phyloP scores from a whole-genome alignment of 1,140 invertebrate genomes.

The Dendroctonus ponderosae region DNA sequence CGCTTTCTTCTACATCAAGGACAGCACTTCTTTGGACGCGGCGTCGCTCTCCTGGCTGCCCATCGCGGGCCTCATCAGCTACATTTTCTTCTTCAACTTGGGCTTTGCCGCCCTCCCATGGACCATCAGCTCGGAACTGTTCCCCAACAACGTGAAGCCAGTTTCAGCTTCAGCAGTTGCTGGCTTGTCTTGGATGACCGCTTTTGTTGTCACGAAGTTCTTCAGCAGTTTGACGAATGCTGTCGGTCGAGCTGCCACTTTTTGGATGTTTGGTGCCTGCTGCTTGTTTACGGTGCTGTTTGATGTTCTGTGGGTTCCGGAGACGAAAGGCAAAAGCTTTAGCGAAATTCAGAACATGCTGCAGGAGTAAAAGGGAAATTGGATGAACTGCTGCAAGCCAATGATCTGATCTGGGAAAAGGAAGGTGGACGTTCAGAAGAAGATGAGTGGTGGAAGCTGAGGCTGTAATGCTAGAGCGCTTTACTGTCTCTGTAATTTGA shows the following conservation, averaged over 20 bases:
- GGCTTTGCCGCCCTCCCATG: slow-evolving; percentile 70
- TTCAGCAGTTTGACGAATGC: slow-evolving; percentile 53
- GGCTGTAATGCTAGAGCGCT: too few relatives aligned
- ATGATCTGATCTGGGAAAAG: too few relatives aligned
- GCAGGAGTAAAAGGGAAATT: not conserved
- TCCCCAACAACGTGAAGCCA: slow-evolving; percentile 66
- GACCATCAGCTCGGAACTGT: slow-evolving; percentile 70
- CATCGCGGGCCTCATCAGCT: slow-evolving; percentile 62
- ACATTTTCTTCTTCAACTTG: slow-evolving; percentile 65
- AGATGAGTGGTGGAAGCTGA: too few relatives aligned
- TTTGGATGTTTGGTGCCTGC: slow-evolving; percentile 68
- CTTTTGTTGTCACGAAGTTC: slow-evolving; percentile 70
- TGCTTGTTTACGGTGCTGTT: slow-evolving; percentile 62
- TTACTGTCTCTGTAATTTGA: too few relatives aligned
- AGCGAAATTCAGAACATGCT: slow-evolving; percentile 49
- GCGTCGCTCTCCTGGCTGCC: slow-evolving; percentile 59
- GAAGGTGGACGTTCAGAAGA: too few relatives aligned
- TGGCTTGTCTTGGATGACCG: slow-evolving; percentile 64
- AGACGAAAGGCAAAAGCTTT: slow-evolving; percentile 78
- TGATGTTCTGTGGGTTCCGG: slow-evolving; percentile 66
- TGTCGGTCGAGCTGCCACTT: slow-evolving; percentile 64
- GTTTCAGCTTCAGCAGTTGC: slow-evolving; percentile 67
- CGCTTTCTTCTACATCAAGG: slow-evolving; percentile 60
- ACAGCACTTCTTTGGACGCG: slow-evolving; percentile 45
- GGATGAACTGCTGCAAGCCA: too few relatives aligned